Evolutionary conservation across 2,113 vertebrate species (phyloP).

Genomic region (Eclectus roratus): DNA sequence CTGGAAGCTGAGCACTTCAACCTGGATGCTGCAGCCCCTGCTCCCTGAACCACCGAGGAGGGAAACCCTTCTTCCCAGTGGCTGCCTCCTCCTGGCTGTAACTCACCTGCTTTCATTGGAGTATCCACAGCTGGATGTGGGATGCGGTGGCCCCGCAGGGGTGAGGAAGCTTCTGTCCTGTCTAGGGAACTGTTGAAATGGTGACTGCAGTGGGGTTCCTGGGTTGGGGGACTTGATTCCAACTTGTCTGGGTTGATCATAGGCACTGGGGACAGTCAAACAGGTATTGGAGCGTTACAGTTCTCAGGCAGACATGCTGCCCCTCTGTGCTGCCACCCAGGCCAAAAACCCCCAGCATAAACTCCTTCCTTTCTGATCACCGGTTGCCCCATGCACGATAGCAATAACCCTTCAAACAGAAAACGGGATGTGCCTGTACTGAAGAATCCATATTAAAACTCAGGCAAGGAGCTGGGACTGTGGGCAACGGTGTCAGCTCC

Average conservation of each 20-base stretch:
- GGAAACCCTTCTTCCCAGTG: not conserved
- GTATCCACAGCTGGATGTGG: slow-evolving; percentile 83
- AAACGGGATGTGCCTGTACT: not conserved
- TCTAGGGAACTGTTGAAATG: slow-evolving; percentile 84
- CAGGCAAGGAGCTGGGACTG: not conserved
- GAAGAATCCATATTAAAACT: not conserved
- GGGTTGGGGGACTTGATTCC: slow-evolving; percentile 83
- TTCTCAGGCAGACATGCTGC: not conserved
- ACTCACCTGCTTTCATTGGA: slow-evolving; percentile 78
- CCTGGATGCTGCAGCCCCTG: not conserved
- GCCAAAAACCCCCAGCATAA: not conserved
- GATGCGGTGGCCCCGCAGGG: slow-evolving; percentile 74
- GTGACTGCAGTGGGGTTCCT: slow-evolving; percentile 77
- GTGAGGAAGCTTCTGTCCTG: slow-evolving; percentile 86
- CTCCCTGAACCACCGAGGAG: not conserved
- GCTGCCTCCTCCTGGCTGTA: not conserved
- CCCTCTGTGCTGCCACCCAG: not conserved
- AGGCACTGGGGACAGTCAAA: slow-evolving; percentile 81
- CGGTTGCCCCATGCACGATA: accelerated
- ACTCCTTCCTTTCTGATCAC: not conserved
- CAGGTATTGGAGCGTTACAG: not conserved
- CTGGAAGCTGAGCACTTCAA: not conserved
- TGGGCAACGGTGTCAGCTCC: accelerated
- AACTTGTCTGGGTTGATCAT: slow-evolving; percentile 83
- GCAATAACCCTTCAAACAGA: not conserved